These are phyloP conservation scores for Anadara kagoshimensis DNA, from an alignment of 1,140 invertebrate species.

Conservation along the genomic window DNA sequence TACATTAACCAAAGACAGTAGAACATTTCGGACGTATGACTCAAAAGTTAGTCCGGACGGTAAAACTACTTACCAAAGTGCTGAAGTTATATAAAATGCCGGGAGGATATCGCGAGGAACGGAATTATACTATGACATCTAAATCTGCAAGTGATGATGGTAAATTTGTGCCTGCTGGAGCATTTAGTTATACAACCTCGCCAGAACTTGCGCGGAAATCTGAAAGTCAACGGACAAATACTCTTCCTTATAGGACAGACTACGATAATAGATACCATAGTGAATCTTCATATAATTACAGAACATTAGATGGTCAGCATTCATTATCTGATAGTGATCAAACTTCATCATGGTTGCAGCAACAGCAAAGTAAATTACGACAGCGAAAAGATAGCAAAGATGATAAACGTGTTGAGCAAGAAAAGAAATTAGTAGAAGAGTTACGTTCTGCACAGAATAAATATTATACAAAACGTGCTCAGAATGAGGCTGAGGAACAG, in stretches of 20 bases:
- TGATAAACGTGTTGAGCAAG: constrained; percentile 55
- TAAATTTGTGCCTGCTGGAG: constrained; percentile 48
- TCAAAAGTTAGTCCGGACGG: constrained; percentile 50
- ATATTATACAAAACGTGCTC: constrained; percentile 63
- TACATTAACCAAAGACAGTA: constrained; percentile 54
- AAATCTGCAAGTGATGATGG: constrained; percentile 40
- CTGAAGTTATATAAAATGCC: constrained; percentile 66
- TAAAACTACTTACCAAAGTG: constrained; percentile 57
- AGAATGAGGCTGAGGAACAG: constrained; percentile 63
- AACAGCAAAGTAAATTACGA: constrained; percentile 73
- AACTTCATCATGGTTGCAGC: constrained; percentile 70
- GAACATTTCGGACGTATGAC: constrained; percentile 60
- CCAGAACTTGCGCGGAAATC: constrained; percentile 46
- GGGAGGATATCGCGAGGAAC: constrained; percentile 53
- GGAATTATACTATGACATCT: constrained; percentile 57
- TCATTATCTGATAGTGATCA: constrained; percentile 45
- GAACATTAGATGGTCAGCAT: constrained; percentile 37
- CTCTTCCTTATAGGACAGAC: constrained; percentile 64
- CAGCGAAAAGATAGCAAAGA: constrained; percentile 55
- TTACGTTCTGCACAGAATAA: constrained; percentile 67
- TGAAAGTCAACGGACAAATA: constrained; percentile 43
- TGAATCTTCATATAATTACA: constrained; percentile 46
- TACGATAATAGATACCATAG: constrained; percentile 60
- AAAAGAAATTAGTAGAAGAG: constrained; percentile 71
- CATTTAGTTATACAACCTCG: constrained; percentile 55